Conservation (phyloP, 2,797 vertebrate species). For the Cottoperca gobio region DNA sequence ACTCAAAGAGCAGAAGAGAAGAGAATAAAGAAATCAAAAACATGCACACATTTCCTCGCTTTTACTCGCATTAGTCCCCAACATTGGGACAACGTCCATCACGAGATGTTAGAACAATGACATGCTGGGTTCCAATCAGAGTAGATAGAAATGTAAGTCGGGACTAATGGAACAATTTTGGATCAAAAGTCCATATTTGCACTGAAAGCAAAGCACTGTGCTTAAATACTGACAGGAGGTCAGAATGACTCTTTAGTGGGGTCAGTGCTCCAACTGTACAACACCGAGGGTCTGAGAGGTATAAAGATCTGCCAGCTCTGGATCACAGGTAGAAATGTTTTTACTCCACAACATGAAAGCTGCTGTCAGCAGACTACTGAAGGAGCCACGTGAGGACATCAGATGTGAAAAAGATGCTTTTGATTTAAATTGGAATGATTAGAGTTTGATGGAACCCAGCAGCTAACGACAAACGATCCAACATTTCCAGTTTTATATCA, state of each 20-base stretch:
- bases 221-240: background rate
- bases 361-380: constrained; percentile 40
- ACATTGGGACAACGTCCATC: background rate
- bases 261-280: constrained; percentile 22
- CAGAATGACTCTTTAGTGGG: background rate
- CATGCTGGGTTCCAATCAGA: background rate
- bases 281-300: too few relatives aligned
- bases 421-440: constrained; percentile 61
- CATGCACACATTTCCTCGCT: background rate
- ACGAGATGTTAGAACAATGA: background rate
- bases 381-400: constrained; percentile 47
- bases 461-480: constrained; percentile 37
- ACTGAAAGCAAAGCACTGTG: background rate
- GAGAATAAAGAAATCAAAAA: too few relatives aligned
- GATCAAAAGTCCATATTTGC: background rate
- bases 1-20: too few relatives aligned
- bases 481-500: constrained; percentile 44
- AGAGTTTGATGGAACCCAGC: constrained; percentile 24
- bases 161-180: constrained; percentile 1
- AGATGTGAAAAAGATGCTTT: constrained; percentile 59
- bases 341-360: constrained; percentile 64
- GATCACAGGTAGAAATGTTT: constrained; percentile 61
- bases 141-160: background rate
- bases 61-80: too few relatives aligned
- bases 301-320: constrained; percentile 42